Evolutionary conservation across 2,113 vertebrate genomes (phyloP).

Genomic region (Marmota flaviventris): DNA sequence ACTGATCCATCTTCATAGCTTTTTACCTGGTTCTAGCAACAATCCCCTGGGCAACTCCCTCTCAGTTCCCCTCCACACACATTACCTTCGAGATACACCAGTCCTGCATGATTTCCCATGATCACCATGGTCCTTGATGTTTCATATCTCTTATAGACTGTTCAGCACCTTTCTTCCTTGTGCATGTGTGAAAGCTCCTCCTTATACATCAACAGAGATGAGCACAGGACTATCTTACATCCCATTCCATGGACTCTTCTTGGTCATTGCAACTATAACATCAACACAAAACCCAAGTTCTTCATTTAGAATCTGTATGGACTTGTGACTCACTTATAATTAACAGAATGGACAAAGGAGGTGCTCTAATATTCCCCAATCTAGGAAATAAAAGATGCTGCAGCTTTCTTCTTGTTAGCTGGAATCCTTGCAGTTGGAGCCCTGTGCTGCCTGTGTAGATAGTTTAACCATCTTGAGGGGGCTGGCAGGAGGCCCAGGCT

Average conservation of each 20-base stretch:
- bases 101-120: no score
- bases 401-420: not conserved
- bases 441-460: not conserved
- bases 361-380: not conserved
- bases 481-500: no score
- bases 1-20: not conserved
- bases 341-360: not conserved
- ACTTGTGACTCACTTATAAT: not conserved
- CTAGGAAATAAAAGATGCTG: not conserved
- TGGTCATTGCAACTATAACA: not conserved
- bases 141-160: not conserved
- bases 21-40: not conserved
- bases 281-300: no score
- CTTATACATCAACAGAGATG: not conserved
- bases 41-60: not conserved
- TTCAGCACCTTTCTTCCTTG: not conserved
- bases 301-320: not conserved
- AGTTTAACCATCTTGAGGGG: no score
- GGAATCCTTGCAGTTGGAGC: not conserved
- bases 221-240: not conserved
- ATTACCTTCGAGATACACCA: not conserved
- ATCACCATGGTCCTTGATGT: not conserved
- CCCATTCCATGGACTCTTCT: accelerated
- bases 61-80: not conserved
- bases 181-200: not conserved